Conservation (phyloP, 2,113 vertebrate genomes). For the Cottus gobio region DNA sequence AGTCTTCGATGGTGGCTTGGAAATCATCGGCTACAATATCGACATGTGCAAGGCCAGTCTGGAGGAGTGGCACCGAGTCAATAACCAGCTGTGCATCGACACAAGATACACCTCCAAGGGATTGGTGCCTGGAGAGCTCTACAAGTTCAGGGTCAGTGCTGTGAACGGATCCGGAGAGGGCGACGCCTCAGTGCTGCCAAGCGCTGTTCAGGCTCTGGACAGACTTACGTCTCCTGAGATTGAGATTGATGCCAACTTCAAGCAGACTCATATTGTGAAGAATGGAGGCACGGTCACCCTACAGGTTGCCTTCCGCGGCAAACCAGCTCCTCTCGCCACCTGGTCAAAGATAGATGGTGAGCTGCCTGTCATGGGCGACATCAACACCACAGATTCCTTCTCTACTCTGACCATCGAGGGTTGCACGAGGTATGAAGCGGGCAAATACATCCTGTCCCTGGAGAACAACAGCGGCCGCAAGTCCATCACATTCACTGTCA, state of each 20-base stretch:
- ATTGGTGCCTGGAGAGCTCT: slow-evolving; percentile 92
- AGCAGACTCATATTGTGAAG: slow-evolving; percentile 95
- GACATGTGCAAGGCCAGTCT: slow-evolving; percentile 98
- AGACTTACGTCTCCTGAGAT: slow-evolving; percentile 94
- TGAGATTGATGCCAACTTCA: slow-evolving; percentile 94
- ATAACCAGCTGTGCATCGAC: slow-evolving; percentile 90
- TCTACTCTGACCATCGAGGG: slow-evolving; percentile 94
- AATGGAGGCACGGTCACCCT: slow-evolving; percentile 91
- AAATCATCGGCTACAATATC: slow-evolving; percentile 98
- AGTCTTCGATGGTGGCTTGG: slow-evolving; percentile 95
- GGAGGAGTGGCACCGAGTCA: slow-evolving; percentile 95
- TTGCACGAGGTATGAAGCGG: slow-evolving; percentile 94
- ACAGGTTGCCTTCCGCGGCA: slow-evolving; percentile 90
- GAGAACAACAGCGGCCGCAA: slow-evolving; percentile 97
- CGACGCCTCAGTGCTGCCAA: slow-evolving; percentile 90
- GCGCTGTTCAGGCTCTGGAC: slow-evolving; percentile 90
- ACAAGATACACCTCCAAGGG: slow-evolving; percentile 91
- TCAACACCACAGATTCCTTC: slow-evolving; percentile 92
- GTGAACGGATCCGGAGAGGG: slow-evolving; percentile 94
- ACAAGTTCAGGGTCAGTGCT: slow-evolving; percentile 96
- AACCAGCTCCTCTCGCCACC: slow-evolving; percentile 91
- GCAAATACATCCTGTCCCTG: slow-evolving; percentile 94
- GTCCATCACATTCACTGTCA: slow-evolving; percentile 93
- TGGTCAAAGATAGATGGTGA: slow-evolving; percentile 93
- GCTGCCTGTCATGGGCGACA: slow-evolving; percentile 90